Evolutionary conservation across 2,888 invertebrate species (phyloP).

Genomic region (Sinhomidia bicolor): DNA sequence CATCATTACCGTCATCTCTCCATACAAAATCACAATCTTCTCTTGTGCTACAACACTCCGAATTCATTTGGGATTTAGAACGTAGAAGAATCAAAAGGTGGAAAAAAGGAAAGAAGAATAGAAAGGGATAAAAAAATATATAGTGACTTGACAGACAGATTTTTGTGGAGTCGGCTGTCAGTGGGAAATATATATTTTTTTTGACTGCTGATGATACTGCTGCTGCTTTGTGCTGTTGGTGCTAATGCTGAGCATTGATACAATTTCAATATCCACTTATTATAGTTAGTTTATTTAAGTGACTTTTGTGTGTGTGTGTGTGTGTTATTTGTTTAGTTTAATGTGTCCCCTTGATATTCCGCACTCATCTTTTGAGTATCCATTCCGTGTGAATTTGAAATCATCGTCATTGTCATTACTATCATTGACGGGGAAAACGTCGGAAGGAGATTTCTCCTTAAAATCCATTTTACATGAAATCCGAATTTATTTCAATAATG

Average conservation of each 20-base stretch:
- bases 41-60: constrained; percentile 43
- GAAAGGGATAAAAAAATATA: constrained; percentile 45
- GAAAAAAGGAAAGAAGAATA: constrained; percentile 36
- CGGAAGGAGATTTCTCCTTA: constrained; percentile 63
- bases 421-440: constrained; percentile 30
- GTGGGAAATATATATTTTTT: constrained; percentile 39
- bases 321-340: constrained; percentile 26
- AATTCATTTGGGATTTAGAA: constrained; percentile 71
- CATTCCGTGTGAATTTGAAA: constrained; percentile 2
- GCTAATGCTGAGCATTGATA: background rate
- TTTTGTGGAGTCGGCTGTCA: constrained; percentile 17
- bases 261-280: background rate
- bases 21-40: constrained; percentile 35
- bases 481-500: constrained; percentile 73
- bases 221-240: background rate
- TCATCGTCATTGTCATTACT: too few relatives aligned
- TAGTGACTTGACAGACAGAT: constrained; percentile 24
- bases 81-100: constrained; percentile 62
- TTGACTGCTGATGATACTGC: constrained; percentile 21
- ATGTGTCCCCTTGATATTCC: constrained; percentile 57
- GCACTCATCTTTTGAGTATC: constrained; percentile 38
- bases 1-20: too few relatives aligned
- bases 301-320: too few relatives aligned
- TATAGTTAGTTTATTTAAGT: constrained; percentile 55
- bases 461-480: constrained; percentile 43